Evolutionary conservation across 1,140 invertebrate genomes (phyloP).

Genomic region (Vanessa atalanta): DNA sequence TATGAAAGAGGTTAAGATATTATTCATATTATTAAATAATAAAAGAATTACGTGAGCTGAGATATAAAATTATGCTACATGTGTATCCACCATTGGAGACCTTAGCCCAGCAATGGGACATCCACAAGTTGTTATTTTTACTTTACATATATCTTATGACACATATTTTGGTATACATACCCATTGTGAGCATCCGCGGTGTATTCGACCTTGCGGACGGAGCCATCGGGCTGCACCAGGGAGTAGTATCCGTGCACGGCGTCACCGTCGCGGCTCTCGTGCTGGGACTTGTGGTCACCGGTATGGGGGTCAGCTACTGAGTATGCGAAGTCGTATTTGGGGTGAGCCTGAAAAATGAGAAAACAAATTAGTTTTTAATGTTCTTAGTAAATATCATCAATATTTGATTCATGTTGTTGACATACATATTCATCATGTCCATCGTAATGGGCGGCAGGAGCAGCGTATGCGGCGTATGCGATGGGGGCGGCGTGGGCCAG

Average conservation of each 20-base stretch:
- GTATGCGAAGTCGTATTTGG: conserved; percentile 79
- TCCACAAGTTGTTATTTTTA: too few relatives aligned
- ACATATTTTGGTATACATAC: conserved; percentile 33
- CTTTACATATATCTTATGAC: not conserved
- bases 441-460: conserved; percentile 44
- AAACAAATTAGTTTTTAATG: not conserved
- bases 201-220: conserved; percentile 74
- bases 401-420: not conserved
- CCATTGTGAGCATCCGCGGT: conserved; percentile 63
- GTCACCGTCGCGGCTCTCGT: conserved; percentile 62
- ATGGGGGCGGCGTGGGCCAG: conserved; percentile 41
- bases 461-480: conserved; percentile 37
- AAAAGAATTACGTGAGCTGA: not conserved
- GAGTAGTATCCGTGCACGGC: conserved; percentile 68
- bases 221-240: conserved; percentile 73
- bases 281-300: conserved; percentile 63
- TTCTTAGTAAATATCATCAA: not conserved
- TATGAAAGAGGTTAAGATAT: not conserved
- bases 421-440: conserved; percentile 63
- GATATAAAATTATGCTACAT: not conserved
- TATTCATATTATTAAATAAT: not conserved
- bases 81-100: too few relatives aligned
- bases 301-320: conserved; percentile 76
- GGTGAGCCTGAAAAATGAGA: conserved; percentile 50
- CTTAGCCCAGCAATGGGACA: too few relatives aligned